Evolutionary conservation across 2,113 vertebrate species (phyloP), one percentile per base, ranked within the genome.

Genomic region (Ginglymostoma cirratum): DNA sequence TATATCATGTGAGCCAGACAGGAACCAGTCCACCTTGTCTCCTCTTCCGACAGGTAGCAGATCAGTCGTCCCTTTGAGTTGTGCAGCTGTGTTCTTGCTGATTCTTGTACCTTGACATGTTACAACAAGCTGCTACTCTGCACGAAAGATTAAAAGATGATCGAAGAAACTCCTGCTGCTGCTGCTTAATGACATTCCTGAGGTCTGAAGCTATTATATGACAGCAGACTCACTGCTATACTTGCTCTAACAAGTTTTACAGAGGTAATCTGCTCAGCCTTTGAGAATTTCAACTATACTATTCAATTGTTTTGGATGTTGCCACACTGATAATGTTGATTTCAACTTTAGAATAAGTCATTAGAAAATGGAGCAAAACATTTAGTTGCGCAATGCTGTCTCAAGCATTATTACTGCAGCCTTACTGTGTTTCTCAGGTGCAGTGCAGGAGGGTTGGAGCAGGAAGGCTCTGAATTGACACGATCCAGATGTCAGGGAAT

Each of bases 111-210:
- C 52, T 55, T 34, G 52, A 15, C 87, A 90, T 55, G 48, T 14
- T 27, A 90, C 24, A 61, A 30, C 87, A 34, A 55, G 27, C 10
- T 61, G 24, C 87, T 61, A 27, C 27, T 3, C 87, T 55, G 14
- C 14, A 14, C 87, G 5, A 55, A 55, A 86, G 83, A 19, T 86
- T 86, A 48, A 66, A 61, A 66, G 90, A 34, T 42, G 55, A 61
- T 61, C 55, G 61, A 38, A 34, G 90, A 94, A 67, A 69, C 23
- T 94, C 92, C 92, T 42, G 24, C 55, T 67, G n/a, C 34, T 67
- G 90, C n/a, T 67, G 90, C 15, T 67, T 93, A 21, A 93, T 67
- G 61, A 94, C n/a, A 94, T 94, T 45, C 42, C 94, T 72, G 93
- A 95, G 94, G 4, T 45, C 30, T 48, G 6, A 52, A 2, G 38